Evolutionary conservation across 2,797 vertebrate species (phyloP), one percentile per base, ranked within the genome.

Genomic region (Crypturellus tataupa): DNA sequence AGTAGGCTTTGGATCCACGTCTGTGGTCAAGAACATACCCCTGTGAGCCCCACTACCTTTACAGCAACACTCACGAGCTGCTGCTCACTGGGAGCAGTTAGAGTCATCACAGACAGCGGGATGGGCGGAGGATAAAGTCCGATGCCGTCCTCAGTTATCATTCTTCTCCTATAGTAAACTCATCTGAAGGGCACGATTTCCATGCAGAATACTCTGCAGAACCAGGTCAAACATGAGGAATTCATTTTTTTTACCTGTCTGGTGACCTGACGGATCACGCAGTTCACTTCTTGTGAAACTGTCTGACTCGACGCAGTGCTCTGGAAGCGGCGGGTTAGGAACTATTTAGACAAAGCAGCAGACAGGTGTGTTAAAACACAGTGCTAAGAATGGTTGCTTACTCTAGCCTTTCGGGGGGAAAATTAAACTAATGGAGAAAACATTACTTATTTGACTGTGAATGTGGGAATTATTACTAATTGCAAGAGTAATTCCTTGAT

Each of bases 141-240:
- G 65, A 59, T 25, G 6, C 73, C 81, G 59, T 94, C 90, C 70
- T 85, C 77, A 49, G 88, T 86, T 83, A 90, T 96, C 91, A 92
- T 40, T 89, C 84, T 71, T 93, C 81, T 95, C 20, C 40, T 82
- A 37, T 40, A 86, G 37, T 95, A 96, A 97, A 85, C 33, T 81
- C 78, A 94, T 89, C 80, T 94, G 95, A 97, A 97, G 56, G 94
- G 80, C 0, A 0, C 64, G 91, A 95, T 94, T 96, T 88, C 95
- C 91, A 78, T 80, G 92, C 92, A 80, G 39, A 87, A 35, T 83
- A 77, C 24, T 12, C 85, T 78, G 47, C 23, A 90, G 92, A 97
- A 97, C 86, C 94, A 96, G 96, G 96, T 97, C 96, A 97, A 49
- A 97, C 92, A 92, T 87, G 84, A 96, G 81, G 85, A 87, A 96